Base-by-base conservation (phyloP, 2,113 vertebrate genomes). In the Campylorhamphus procurvoides region DNA sequence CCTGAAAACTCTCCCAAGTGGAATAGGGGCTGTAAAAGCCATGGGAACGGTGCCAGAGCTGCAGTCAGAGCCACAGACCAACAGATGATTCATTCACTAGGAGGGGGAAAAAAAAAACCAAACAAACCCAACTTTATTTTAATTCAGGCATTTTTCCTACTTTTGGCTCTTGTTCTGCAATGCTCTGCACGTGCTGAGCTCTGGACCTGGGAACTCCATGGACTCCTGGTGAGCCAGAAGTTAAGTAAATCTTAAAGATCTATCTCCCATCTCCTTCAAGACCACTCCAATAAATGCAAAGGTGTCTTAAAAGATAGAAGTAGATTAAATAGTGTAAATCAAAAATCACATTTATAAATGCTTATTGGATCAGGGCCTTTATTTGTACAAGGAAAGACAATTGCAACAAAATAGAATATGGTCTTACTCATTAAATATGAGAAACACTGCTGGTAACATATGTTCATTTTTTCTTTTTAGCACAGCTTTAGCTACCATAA, bases 381-480 rank as follows among this genome's bases (percentile, higher is more conserved):
- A 84, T 95, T 94, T 94, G 56, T 52, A 88, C 37, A 75, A 24
- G 79, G 39, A 83, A 83, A 95, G 72, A 88, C 72, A 86, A 92
- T 75, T 87, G 68, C 76, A 93, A 86, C 47, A 93, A 92, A 96
- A 90, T 6, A 94, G 80, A 92, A 84, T 78, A 95, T 84, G 93
- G 60, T 84, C 92, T 94, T 78, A 60, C 47, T 88, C 92, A 78
- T 86, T 56, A 77, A 90, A 89, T 76, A 92, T 29, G 73, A 90
- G 76, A 86, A 92, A 93, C n/a, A 56, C 53, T 95, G 76, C 56
- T 90, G 49, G 59, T 67, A 92, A 68, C 93, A 94, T 94, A 95
- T 97, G 94, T 50, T 93, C 83, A 40, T 59, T 96, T 95, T 88
- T 87, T 35, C 35, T 76, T 85, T 92, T 84, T 80, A 94, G 82